Base-by-base conservation (phyloP, 2,888 invertebrate genomes). In the Cephonodes hylas region DNA sequence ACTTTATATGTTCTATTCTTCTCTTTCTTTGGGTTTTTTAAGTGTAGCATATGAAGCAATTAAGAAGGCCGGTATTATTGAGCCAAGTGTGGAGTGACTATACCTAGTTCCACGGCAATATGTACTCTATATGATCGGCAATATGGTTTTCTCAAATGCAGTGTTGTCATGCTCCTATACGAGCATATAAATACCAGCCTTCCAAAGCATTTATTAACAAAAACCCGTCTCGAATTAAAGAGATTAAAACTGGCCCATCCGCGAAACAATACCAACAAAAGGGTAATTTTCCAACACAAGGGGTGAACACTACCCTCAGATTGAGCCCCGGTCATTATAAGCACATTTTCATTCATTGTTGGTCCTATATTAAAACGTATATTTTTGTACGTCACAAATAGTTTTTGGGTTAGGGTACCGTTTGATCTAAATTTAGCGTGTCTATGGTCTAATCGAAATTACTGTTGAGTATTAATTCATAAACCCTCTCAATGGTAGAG, bases 271-370 rank as follows among this genome's bases (percentile, higher is more conserved):
- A 31, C 18, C 53, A 53, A 53, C 53, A 18, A 74, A 70, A 68
- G 63, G 69, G 71, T 70, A 75, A 76, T 72, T 75, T 68, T 60
- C 63, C 63, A 64, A 73, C 73, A 75, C 64, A 69, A 63, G 69
- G 67, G 63, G 66, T 66, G 69, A 66, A 64, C 46, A 59, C 63
- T 64, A 53, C 70, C 64, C 64, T 63, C 63, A 71, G 73, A 76
- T 78, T 74, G 76, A 69, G 75, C 73, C 70, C 68, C 68, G 68
- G 70, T 73, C 74, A 79, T 79, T 78, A 80, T 76, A 78, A 78
- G 63, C 79, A 74, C 79, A 75, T 80, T 80, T 79, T 70, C 76
- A 72, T 78, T 76, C 69, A 75, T 74, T 72, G 69, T 63, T 66
- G 60, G 62, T 66, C 18, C 8, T 31, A 31, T 31, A 31, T 10